phyloP scores from a whole-genome alignment of 1,140 invertebrate species.

The Polypedilum pembai region DNA sequence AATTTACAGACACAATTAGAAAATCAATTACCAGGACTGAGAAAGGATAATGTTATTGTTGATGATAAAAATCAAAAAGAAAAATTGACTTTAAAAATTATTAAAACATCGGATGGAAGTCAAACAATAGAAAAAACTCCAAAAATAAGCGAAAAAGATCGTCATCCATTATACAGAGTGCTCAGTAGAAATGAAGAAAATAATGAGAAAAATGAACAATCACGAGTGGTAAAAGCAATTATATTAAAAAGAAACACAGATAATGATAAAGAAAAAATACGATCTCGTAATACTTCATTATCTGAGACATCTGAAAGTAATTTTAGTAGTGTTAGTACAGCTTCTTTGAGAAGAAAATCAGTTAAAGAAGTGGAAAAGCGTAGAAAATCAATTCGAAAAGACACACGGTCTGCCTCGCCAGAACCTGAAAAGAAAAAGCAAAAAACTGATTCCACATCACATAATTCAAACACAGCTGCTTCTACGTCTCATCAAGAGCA shows the following conservation, averaged over 20 bases:
- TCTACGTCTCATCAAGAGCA: neutral
- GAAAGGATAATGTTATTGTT: neutral
- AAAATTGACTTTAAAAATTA: conserved; percentile 25
- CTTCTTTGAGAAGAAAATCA: neutral
- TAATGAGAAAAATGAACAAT: conserved; percentile 3
- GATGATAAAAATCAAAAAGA: neutral
- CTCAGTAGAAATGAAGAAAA: neutral
- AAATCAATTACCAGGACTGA: neutral
- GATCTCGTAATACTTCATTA: neutral
- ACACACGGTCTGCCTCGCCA: neutral
- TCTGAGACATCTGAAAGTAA: conserved; percentile 8
- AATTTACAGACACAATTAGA: neutral
- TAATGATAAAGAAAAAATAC: neutral
- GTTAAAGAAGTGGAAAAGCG: neutral
- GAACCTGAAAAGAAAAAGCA: conserved; percentile 38
- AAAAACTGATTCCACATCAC: conserved; percentile 40
- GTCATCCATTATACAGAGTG: neutral
- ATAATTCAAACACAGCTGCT: conserved; percentile 30
- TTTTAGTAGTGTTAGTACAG: neutral
- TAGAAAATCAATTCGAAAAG: neutral
- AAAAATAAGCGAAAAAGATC: neutral
- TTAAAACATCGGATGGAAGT: neutral
- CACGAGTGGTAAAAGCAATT: neutral
- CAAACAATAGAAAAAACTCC: neutral
- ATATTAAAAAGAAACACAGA: neutral